Evolutionary conservation across 1,140 invertebrate genomes (phyloP).

Genomic region (Zaprionus ornatus): DNA sequence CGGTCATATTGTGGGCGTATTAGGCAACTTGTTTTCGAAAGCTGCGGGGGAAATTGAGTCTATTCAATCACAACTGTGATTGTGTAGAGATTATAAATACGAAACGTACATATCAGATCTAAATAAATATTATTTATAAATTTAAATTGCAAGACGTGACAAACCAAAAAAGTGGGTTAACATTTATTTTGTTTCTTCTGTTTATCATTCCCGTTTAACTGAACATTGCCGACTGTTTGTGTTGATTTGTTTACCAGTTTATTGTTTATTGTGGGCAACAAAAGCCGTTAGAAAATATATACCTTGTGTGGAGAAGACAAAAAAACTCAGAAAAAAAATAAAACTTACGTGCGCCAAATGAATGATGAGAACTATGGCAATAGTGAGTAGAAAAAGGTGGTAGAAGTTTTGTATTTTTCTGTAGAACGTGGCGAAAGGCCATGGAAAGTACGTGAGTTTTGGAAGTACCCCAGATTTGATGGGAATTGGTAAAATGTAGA

Average conservation of each 20-base stretch:
- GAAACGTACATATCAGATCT: conserved; percentile 6
- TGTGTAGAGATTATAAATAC: conserved; percentile 9
- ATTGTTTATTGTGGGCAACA: conserved; percentile 17
- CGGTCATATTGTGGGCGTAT: conserved; percentile 46
- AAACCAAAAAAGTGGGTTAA: conserved; percentile 26
- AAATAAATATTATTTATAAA: conserved; percentile 15
- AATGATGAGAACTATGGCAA: conserved; percentile 37
- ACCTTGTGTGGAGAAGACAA: not conserved
- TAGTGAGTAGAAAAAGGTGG: not conserved
- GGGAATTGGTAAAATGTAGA: not conserved
- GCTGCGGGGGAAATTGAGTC: not conserved
- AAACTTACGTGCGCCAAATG: conserved; percentile 36
- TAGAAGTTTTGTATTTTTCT: not conserved
- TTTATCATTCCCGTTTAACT: not conserved
- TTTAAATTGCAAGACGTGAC: conserved; percentile 3
- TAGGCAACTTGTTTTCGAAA: conserved; percentile 27
- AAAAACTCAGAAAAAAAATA: not conserved
- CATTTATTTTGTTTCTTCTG: conserved; percentile 6
- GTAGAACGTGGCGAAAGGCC: not conserved
- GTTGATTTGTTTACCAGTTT: conserved; percentile 15
- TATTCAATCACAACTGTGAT: conserved; percentile 21
- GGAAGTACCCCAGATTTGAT: conserved; percentile 3
- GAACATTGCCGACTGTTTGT: conserved; percentile 4
- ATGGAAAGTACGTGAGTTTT: conserved; percentile 23
- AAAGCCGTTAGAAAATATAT: conserved; percentile 16